Base-by-base conservation (phyloP, 2,797 vertebrate genomes). In the Coracias cyanogaster region DNA sequence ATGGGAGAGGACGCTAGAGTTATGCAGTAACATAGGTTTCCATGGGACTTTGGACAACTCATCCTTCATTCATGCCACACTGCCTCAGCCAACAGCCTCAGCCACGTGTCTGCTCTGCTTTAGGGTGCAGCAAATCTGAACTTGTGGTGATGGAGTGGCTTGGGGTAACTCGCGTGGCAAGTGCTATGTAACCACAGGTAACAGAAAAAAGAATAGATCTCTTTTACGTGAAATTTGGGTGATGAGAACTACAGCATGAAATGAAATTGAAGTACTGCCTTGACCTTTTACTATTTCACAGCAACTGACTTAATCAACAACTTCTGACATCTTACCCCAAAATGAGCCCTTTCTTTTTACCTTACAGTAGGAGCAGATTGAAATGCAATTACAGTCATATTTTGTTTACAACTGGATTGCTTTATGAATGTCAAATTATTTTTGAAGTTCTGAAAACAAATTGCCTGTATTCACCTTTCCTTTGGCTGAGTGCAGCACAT, bases 91-190 rank as follows among this genome's bases (percentile, higher is more conserved):
- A 83, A 43, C 20, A n/a, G 17, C 46, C 31, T 35, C 1, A 3
- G 35, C 16, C 19, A 48, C 0, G 0, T 2, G 1, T 28, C 55
- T 2, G 1, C 19, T 67, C n/a, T 54, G 45, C 26, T 18, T 41
- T 20, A 14, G 7, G n/a, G 7, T 37, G 26, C 22, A 73, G 52
- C 14, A 54, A 45, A 46, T 22, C 22, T 52, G 78, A 85, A 33
- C 15, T 45, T 55, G 9, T 7, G 37, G 6, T 51, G 43, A 52
- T 29, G 33, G 52, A 79, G 51, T 2, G 7, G 21, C 61, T 80
- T 77, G 71, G 17, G 20, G 51, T n/a, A 57, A 89, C 25, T 60
- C 0, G 1, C 0, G 0, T 74, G 57, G 12, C 29, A 74, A 86
- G 61, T 71, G 31, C 25, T 57, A 12, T 22, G 10, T 43, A 87